Evolutionary conservation across 2,888 invertebrate species (phyloP), one percentile per base, ranked within the genome.

Genomic region (Eupithecia centaureata): DNA sequence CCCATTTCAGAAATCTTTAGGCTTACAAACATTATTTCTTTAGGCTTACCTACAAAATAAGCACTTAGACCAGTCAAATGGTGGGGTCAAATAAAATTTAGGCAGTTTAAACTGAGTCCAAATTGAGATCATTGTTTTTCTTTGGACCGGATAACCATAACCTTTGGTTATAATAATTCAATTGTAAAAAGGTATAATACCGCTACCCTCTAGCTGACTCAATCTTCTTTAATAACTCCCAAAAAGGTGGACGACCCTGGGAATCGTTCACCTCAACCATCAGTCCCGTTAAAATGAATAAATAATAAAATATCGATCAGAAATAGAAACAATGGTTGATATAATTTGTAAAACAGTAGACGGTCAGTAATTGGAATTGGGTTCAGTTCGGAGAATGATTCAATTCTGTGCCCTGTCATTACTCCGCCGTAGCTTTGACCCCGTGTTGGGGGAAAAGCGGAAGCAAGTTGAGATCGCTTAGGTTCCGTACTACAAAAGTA

Each of bases 381-480:
- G 83, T 86, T 86, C 83, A 80, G 78, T 67, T 70, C 54, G 80
- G 79, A 47, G 47, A 78, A 78, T 78, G 79, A 80, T 79, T 79
- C 82, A 81, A 82, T 86, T 81, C 79, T 77, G 74, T 78, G 82
- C 83, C 84, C 88, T 90, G 86, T 91, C 83, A 91, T 92, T 92
- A 91, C 81, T 74, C 76, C 69, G 82, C 87, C 88, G 88, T 89
- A 87, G 88, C 88, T 89, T 87, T 91, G 92, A 91, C 89, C 89
- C 77, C 77, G 32, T 18, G 56, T 59, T 30, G 18, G 22, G 32
- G 61, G 30, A 28, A 32, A 59, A 8, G 27, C 12, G 25, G n/a
- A 38, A 32, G 32, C 25, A 52, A 52, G 52, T 47, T 47, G 22
- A 47, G 47, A 22, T 47, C 10, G 47, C 22, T 42, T 47, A 10